Conservation (phyloP, 2,797 vertebrate species). For the Acrocephalus scirpaceus region DNA sequence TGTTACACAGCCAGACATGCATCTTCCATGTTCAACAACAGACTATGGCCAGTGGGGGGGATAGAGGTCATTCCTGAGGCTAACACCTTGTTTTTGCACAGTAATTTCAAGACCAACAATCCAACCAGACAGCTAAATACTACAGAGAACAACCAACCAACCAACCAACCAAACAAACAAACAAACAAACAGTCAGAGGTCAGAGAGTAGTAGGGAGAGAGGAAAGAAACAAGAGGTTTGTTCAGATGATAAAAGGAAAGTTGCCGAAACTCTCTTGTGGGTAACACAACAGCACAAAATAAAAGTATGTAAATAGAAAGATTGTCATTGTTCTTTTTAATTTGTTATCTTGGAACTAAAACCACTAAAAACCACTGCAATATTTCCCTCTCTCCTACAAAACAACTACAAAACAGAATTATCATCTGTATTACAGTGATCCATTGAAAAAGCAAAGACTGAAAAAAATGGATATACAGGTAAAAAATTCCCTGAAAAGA, state of each 20-base stretch:
- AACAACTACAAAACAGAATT: background rate
- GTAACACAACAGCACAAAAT: background rate
- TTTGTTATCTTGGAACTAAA: background rate
- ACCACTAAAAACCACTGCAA: background rate
- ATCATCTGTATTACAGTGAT: background rate
- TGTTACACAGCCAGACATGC: background rate
- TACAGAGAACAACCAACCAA: background rate
- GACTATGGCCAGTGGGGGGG: background rate
- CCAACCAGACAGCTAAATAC: background rate
- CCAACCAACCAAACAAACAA: background rate
- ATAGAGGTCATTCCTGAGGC: background rate
- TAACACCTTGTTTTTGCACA: background rate
- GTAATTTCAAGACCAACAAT: background rate
- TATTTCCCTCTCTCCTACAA: background rate
- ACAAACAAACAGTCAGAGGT: background rate
- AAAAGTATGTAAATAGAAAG: background rate
- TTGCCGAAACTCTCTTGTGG: background rate
- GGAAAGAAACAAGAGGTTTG: background rate
- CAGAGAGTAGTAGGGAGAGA: background rate
- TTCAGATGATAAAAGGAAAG: background rate
- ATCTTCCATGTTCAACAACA: background rate
- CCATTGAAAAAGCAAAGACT: background rate
- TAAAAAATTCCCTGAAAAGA: background rate
- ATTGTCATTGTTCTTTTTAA: background rate
- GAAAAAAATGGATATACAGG: background rate